These are phyloP conservation scores for Crossaster papposus DNA, from an alignment of 53 echinoderm and acorn worm species.

Conservation along the genomic window DNA sequence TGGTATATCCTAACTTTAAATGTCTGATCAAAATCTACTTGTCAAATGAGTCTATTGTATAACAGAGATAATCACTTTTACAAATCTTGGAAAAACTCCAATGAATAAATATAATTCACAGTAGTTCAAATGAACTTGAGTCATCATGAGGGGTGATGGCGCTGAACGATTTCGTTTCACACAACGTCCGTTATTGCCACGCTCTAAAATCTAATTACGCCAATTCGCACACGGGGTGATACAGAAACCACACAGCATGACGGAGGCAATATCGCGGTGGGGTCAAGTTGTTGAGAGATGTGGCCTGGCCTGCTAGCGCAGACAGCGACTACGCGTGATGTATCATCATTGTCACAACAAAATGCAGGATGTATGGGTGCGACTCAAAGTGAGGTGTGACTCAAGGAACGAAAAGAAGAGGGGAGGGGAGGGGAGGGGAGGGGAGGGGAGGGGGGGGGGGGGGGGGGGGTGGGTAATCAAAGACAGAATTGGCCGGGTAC, in stretches of 20 bases:
- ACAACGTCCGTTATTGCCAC: neutral
- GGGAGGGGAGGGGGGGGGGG: neutral
- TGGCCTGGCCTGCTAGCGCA: neutral
- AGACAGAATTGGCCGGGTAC: constrained; percentile 5
- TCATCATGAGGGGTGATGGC: constrained; percentile 20
- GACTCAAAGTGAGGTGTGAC: constrained; percentile 29
- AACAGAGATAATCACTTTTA: neutral
- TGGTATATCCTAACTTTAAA: no score
- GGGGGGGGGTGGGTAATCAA: neutral
- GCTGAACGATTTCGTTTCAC: constrained; percentile 5
- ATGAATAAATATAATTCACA: neutral
- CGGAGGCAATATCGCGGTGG: constrained; percentile 21
- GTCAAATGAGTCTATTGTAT: neutral
- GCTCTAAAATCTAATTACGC: constrained; percentile 29
- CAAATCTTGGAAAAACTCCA: neutral
- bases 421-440: neutral
- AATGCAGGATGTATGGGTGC: constrained; percentile 30
- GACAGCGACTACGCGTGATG: neutral
- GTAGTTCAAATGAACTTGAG: neutral
- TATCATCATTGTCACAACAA: constrained; percentile 25
- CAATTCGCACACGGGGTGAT: constrained; percentile 19
- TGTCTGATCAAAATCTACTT: neutral
- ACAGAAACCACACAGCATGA: constrained; percentile 21
- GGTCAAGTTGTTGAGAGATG: constrained; percentile 14
- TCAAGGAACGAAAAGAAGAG: neutral